Base-by-base conservation (phyloP, 1,140 invertebrate genomes). In the Galendromus occidentalis region DNA sequence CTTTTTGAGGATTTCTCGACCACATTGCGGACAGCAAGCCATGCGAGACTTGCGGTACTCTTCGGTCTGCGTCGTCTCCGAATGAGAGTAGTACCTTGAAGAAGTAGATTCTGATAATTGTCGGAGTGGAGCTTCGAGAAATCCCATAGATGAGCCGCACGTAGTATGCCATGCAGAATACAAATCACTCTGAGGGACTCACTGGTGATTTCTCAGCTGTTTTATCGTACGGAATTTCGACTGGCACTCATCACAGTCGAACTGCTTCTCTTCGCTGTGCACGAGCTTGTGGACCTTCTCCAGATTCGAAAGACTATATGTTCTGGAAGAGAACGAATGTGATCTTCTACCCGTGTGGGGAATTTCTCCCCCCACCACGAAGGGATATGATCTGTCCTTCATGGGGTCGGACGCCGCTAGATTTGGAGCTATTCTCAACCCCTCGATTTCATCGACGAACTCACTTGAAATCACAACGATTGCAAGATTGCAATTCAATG, bases 251-350 rank as follows among this genome's bases (percentile, higher is more conserved):
- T 59, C 20, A 9, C 51, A 59, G 14, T 25, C 25, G 22, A 59
- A 59, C 51, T 59, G 51, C 22, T 59, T 59, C 22, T 59, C 51
- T 33, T 59, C 51, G 51, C 51, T 25, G 51, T 59, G 51, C 14
- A 59, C 51, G 33, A 59, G 51, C 9, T 59, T 59, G 51, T 59
- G 51, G 20, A 59, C 51, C 22, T 59, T 59, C 51, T 59, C 51
- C 2, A 59, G 22, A 22, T 59, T 59, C 51, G 51, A 25, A 17
- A 59, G 25, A 59, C 51, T 59, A 22, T 59, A 59, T 14, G 51
- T 59, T 22, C 51, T 59, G 33, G 33, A 59, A 22, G 7, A 14
- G 4, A 14, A 39, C 33, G 4, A 39, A 39, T n/a, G n/a, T n/a
- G n/a, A n/a, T n/a, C n/a, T n/a, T n/a, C n/a, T n/a, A n/a, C n/a